Percentiles rank a stretch among this genome's conserved stretches.
These are phyloP conservation scores for Melanophora roralis DNA, from an alignment of 2,888 invertebrate species.

Conservation along the genomic window DNA sequence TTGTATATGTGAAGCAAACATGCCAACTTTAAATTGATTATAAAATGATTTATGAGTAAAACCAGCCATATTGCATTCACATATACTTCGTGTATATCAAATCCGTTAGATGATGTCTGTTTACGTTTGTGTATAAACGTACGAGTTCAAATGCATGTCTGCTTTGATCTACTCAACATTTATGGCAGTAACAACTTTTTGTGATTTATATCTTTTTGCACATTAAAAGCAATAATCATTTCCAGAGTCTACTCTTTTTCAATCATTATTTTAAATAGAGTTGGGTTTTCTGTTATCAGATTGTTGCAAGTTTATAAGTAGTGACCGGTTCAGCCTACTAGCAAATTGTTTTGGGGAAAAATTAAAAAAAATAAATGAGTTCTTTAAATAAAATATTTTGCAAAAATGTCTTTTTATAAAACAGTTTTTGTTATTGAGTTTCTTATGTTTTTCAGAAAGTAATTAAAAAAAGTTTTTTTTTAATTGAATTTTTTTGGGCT, in stretches of 20 bases:
- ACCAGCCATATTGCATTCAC: constrained; percentile 60
- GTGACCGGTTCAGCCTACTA: not conserved
- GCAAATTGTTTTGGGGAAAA: not conserved
- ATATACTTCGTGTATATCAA: not conserved
- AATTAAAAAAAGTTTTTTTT: too few species aligned
- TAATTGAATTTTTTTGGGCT: too few species aligned
- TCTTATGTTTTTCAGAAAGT: too few species aligned
- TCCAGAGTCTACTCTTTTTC: constrained; percentile 6
- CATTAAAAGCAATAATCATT: constrained; percentile 19
- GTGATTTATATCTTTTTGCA: not conserved
- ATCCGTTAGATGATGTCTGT: not conserved
- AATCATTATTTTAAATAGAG: not conserved
- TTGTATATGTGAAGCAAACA: constrained; percentile 54
- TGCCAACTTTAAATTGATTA: constrained; percentile 73
- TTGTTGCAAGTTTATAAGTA: not conserved
- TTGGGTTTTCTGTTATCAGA: not conserved
- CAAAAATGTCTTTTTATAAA: too few species aligned
- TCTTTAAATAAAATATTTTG: too few species aligned
- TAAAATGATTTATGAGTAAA: constrained; percentile 71
- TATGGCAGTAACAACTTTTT: constrained; percentile 10
- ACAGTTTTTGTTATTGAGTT: too few species aligned
- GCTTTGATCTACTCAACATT: constrained; percentile 21
- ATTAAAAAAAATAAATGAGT: too few species aligned
- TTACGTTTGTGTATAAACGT: not conserved
- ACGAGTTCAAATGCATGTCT: not conserved